These are phyloP conservation scores for Xiphophorus birchmanni DNA, from an alignment of 2,797 vertebrate species.

Conservation along the genomic window DNA sequence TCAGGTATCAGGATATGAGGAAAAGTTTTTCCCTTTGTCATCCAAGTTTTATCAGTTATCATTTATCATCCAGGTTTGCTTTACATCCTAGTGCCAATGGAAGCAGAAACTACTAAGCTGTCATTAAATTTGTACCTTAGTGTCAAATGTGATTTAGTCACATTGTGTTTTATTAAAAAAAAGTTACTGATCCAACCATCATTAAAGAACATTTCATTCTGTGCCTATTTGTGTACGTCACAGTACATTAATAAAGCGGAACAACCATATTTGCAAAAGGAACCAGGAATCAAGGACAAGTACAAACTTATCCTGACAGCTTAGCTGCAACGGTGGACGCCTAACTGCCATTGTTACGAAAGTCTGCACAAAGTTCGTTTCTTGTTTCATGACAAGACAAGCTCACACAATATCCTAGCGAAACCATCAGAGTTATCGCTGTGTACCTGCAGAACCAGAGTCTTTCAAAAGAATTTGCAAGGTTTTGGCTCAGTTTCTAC, in stretches of 20 bases:
- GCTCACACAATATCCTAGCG: constrained; percentile 38
- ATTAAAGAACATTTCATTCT: constrained; percentile 14
- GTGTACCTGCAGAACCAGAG: constrained; percentile 57
- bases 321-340: constrained; percentile 63
- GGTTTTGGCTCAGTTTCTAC: constrained; percentile 40
- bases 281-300: constrained; percentile 68
- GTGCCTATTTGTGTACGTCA: constrained; percentile 30
- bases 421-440: constrained; percentile 57
- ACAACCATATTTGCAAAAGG: constrained; percentile 45
- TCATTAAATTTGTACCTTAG: neutral
- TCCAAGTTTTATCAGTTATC: neutral
- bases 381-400: constrained; percentile 66
- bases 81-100: neutral
- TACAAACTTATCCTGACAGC: constrained; percentile 69
- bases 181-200: constrained; percentile 22
- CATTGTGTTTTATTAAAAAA: constrained; percentile 8
- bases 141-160: constrained; percentile 11
- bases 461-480: constrained; percentile 43
- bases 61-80: neutral
- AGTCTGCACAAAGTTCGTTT: constrained; percentile 63
- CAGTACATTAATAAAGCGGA: constrained; percentile 22
- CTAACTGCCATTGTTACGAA: constrained; percentile 75
- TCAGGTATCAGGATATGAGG: constrained; percentile 43
- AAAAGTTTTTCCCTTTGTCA: neutral
- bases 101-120: neutral